These are phyloP conservation scores for Tipula unca DNA, from an alignment of 2,888 invertebrate genomes.

Conservation along the genomic window DNA sequence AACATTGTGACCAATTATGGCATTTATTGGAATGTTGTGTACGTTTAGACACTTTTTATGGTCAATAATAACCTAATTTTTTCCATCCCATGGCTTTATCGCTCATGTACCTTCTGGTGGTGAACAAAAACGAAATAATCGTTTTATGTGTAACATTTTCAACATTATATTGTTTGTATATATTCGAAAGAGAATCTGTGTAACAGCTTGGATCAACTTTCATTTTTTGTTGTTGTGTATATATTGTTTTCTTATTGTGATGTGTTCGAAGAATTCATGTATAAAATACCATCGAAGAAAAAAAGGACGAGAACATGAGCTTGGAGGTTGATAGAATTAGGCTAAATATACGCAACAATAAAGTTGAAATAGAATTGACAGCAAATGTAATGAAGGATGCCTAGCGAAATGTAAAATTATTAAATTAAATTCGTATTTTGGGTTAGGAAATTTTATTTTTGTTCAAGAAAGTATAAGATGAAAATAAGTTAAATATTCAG, in stretches of 20 bases:
- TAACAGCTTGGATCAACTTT: neutral
- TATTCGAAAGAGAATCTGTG: neutral
- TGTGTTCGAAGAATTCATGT: neutral
- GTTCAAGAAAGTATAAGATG: neutral
- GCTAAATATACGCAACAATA: neutral
- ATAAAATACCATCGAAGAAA: neutral
- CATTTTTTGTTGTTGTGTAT: neutral
- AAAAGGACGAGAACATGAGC: neutral
- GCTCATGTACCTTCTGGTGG: neutral
- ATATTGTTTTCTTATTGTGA: neutral
- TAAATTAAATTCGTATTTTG: conserved; percentile 8
- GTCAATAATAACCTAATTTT: neutral
- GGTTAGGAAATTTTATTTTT: neutral
- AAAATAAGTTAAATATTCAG: neutral
- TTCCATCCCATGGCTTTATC: neutral
- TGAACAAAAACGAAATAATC: neutral
- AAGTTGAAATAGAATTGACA: neutral
- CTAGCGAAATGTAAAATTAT: neutral
- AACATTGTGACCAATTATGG: neutral
- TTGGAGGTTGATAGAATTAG: neutral
- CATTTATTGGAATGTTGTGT: neutral
- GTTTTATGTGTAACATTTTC: neutral
- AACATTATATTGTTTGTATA: neutral
- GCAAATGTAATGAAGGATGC: neutral
- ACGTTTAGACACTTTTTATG: neutral